Conservation (phyloP, 2,888 invertebrate genomes). For the Heliconius ethilla region DNA sequence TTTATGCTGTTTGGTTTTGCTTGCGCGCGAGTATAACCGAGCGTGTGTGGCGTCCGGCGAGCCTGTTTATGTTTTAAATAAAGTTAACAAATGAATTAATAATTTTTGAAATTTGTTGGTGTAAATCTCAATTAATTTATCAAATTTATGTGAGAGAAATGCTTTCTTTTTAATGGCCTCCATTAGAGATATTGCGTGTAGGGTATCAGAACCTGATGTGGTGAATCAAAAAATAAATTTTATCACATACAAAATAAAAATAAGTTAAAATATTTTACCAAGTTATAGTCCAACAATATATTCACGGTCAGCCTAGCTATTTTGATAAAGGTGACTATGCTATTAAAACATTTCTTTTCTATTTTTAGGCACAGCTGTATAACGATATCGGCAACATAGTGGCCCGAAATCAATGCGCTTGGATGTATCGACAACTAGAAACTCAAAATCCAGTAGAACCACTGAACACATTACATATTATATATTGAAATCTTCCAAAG, state of each 20-base stretch:
- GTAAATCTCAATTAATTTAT: background rate
- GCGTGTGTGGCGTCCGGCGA: too few species aligned
- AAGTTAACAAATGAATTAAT: too few species aligned
- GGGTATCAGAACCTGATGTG: too few species aligned
- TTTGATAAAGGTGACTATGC: background rate
- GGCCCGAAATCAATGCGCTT: conserved; percentile 91
- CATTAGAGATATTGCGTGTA: too few species aligned
- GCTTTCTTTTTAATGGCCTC: background rate
- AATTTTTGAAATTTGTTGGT: background rate
- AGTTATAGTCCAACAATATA: too few species aligned
- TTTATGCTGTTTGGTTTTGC: too few species aligned
- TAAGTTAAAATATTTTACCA: too few species aligned
- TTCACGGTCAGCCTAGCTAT: background rate
- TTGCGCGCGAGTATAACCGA: too few species aligned
- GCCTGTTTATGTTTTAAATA: too few species aligned
- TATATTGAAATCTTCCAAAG: conserved; percentile 65
- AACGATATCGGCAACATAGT: conserved; percentile 86
- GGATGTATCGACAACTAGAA: conserved; percentile 90
- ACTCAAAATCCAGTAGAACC: conserved; percentile 85
- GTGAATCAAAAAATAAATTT: too few species aligned
- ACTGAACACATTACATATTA: conserved; percentile 77
- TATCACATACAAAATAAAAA: too few species aligned
- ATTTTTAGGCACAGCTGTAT: conserved; percentile 86
- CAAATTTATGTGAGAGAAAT: too few species aligned
- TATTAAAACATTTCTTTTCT: conserved; percentile 19